phyloP scores from a whole-genome alignment of 2,888 invertebrate genomes.

The Cosmia trapezina region DNA sequence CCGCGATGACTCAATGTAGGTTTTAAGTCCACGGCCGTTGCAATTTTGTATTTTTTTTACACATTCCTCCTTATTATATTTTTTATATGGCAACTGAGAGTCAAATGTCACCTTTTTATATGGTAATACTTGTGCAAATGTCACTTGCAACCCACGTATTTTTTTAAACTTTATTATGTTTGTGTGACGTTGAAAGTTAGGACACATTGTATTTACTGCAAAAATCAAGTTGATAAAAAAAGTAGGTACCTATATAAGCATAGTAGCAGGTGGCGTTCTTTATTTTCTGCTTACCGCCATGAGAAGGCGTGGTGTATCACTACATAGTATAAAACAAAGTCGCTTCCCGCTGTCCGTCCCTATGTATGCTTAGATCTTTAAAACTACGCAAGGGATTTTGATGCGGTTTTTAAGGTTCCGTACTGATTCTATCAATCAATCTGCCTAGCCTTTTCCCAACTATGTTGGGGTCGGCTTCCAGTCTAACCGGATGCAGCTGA shows the following conservation, averaged over 20 bases:
- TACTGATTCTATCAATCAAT: too few relatives aligned
- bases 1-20: conserved; percentile 48
- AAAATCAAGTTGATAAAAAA: neutral
- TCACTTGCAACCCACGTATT: conserved; percentile 15
- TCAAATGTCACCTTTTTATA: conserved; percentile 41
- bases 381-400: too few relatives aligned
- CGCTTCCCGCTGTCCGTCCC: too few relatives aligned
- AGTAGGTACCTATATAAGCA: neutral
- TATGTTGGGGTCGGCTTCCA: too few relatives aligned
- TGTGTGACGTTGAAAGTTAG: neutral
- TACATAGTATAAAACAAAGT: too few relatives aligned
- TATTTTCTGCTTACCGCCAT: neutral
- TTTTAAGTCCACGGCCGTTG: conserved; percentile 47
- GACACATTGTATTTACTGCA: neutral
- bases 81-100: conserved; percentile 30
- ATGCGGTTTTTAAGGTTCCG: too few relatives aligned
- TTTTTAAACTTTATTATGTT: neutral
- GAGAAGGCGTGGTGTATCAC: neutral
- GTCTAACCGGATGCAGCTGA: too few relatives aligned
- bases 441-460: too few relatives aligned
- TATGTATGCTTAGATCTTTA: too few relatives aligned
- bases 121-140: conserved; percentile 30
- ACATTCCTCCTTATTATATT: conserved; percentile 8
- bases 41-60: conserved; percentile 33
- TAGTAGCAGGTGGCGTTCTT: neutral